phyloP scores from a whole-genome alignment of 2,113 vertebrate species.

The Pyrgilauda ruficollis region DNA sequence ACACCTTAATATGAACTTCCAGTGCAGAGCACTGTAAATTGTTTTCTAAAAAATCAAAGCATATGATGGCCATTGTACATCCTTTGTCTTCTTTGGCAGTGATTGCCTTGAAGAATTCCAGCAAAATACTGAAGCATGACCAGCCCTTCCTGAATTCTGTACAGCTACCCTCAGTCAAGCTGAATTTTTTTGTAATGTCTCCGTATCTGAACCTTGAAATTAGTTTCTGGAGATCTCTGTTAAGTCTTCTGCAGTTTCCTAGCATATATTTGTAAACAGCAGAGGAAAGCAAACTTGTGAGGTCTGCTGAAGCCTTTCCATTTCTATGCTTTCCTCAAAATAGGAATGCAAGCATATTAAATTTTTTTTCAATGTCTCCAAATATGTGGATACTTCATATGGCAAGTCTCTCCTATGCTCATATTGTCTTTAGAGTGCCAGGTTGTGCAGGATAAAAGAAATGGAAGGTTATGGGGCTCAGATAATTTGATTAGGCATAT shows the following conservation, averaged over 20 bases:
- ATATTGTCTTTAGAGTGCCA: neutral
- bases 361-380: neutral
- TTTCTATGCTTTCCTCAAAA: neutral
- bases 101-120: slow-evolving; percentile 61
- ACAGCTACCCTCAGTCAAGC: slow-evolving; percentile 29
- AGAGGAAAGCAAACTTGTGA: neutral
- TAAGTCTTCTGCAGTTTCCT: neutral
- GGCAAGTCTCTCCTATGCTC: neutral
- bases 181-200: slow-evolving; percentile 19
- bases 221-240: neutral
- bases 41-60: slow-evolving; percentile 61
- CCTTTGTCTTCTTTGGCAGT: slow-evolving; percentile 51
- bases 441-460: neutral
- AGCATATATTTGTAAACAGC: neutral
- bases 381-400: neutral
- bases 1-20: slow-evolving; percentile 61
- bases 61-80: slow-evolving; percentile 31
- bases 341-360: neutral
- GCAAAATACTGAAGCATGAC: slow-evolving; percentile 35
- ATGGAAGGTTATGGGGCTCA: neutral
- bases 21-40: slow-evolving; percentile 35
- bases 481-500: neutral
- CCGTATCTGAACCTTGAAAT: neutral
- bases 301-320: neutral
- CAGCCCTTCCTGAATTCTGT: slow-evolving; percentile 44